phyloP scores from a whole-genome alignment of 1,140 invertebrate genomes.

The Pteromalus puparum region DNA sequence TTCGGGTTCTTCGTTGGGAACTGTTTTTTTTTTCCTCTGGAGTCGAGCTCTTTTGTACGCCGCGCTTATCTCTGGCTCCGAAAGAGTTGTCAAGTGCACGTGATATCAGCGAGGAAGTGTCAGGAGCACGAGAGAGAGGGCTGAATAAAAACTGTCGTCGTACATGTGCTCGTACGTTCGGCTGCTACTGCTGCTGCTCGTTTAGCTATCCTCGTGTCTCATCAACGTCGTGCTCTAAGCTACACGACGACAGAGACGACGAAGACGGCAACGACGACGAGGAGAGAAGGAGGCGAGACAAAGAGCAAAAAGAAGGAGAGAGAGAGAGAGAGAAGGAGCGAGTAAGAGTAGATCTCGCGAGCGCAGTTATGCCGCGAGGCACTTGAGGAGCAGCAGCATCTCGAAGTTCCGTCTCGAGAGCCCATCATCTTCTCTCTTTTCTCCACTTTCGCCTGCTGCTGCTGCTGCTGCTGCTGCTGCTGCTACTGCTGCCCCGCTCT shows the following conservation, averaged over 20 bases:
- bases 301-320: not conserved
- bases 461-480: not conserved
- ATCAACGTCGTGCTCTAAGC: not conserved
- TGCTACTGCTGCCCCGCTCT: not conserved
- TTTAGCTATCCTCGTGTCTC: not conserved
- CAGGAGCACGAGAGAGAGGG: not conserved
- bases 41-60: not conserved
- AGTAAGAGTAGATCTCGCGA: slow-evolving; percentile 21
- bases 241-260: not conserved
- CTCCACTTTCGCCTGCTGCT: slow-evolving; percentile 5
- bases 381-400: slow-evolving; percentile 35
- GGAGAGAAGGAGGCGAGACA: not conserved
- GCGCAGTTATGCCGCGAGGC: slow-evolving; percentile 29
- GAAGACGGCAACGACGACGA: not conserved
- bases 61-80: not conserved
- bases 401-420: slow-evolving; percentile 39
- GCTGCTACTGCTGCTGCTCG: not conserved
- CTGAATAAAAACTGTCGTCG: not conserved
- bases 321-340: not conserved
- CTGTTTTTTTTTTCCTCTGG: not conserved
- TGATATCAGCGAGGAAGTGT: not conserved
- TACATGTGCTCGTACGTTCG: not conserved
- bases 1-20: not conserved
- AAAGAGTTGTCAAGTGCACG: slow-evolving; percentile 3
- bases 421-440: slow-evolving; percentile 32